These are phyloP conservation scores for Cromileptes altivelis DNA, from an alignment of 2,113 vertebrate species.

Conservation along the genomic window DNA sequence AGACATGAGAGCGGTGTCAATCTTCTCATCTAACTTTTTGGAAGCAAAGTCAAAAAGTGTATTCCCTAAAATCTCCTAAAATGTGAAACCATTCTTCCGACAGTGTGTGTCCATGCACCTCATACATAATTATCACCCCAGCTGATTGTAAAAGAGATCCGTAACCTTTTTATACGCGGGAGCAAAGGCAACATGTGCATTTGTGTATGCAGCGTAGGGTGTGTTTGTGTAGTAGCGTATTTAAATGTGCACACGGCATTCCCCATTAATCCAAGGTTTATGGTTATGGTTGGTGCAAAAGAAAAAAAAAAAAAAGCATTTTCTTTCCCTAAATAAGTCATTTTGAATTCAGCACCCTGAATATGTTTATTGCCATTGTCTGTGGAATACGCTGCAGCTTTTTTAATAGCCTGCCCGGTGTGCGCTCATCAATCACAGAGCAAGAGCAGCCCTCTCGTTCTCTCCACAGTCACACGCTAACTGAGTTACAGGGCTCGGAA, in stretches of 20 bases:
- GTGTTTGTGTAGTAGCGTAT: conserved; percentile 53
- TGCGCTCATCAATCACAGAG: conserved; percentile 92
- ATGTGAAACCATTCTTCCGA: not conserved
- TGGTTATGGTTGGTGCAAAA: conserved; percentile 65
- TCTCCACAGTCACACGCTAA: conserved; percentile 90
- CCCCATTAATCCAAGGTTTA: conserved; percentile 79
- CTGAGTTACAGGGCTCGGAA: conserved; percentile 91
- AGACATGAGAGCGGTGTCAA: not conserved
- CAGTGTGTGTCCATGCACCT: not conserved
- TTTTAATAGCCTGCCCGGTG: conserved; percentile 86
- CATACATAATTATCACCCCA: conserved; percentile 17
- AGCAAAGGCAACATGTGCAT: conserved; percentile 22
- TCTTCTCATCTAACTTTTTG: not conserved
- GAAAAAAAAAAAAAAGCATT: conserved; percentile 56
- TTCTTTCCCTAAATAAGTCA: conserved; percentile 82
- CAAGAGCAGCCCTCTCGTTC: conserved; percentile 87
- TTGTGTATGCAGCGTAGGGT: conserved; percentile 17
- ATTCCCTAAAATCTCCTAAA: not conserved
- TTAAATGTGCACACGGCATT: conserved; percentile 64
- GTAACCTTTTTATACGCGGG: conserved; percentile 13
- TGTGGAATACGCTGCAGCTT: conserved; percentile 86
- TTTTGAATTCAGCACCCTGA: conserved; percentile 84
- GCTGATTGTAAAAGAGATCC: conserved; percentile 29
- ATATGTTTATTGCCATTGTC: conserved; percentile 88
- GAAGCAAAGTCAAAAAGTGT: not conserved